These are phyloP conservation scores for Meriones unguiculatus DNA, from an alignment of 2,113 vertebrate species.

Conservation along the genomic window DNA sequence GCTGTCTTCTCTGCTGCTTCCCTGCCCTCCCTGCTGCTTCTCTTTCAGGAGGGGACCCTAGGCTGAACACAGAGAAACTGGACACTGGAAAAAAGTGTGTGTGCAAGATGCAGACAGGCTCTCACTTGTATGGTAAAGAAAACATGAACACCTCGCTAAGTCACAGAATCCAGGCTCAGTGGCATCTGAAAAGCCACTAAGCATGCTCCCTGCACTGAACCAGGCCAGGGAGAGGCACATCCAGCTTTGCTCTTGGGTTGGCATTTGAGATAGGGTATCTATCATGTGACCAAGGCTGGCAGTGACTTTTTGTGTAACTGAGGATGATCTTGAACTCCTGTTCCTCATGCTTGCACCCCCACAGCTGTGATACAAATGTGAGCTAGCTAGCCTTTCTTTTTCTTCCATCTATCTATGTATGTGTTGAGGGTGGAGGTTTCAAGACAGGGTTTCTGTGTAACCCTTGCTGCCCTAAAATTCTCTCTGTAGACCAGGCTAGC, in stretches of 20 bases:
- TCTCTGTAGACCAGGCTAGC: not conserved
- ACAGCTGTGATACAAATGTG: not conserved
- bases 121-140: not conserved
- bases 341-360: not conserved
- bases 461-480: not conserved
- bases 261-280: not conserved
- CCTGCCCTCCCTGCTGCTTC: not conserved
- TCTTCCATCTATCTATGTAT: too few relatives aligned
- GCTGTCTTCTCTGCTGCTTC: not conserved
- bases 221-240: not conserved
- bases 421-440: not conserved
- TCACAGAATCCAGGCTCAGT: not conserved
- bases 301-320: not conserved
- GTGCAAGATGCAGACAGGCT: not conserved
- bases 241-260: not conserved
- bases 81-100: not conserved
- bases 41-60: not conserved
- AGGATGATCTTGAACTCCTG: not conserved
- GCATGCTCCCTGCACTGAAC: not conserved
- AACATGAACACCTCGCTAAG: not conserved
- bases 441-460: not conserved
- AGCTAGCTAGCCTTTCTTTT: not conserved
- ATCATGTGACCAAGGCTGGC: not conserved
- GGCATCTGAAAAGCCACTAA: not conserved
- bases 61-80: not conserved